Evolutionary conservation across 1,140 invertebrate genomes (phyloP), one percentile per base, ranked within the genome.

Genomic region (Drosophila sulfurigaster): DNA sequence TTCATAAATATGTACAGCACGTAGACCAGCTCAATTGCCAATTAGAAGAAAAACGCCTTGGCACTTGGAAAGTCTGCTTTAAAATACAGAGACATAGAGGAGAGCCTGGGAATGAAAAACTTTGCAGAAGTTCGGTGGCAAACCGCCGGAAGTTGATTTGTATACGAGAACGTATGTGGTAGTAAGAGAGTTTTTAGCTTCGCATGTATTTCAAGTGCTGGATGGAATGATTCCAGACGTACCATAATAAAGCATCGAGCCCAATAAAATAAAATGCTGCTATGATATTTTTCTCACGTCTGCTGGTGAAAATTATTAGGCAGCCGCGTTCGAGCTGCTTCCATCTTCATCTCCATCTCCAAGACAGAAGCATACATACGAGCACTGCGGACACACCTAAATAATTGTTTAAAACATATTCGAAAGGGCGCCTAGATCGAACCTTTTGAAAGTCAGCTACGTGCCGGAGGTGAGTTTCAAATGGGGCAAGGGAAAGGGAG

Each of bases 1-100:
- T 88, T 83, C 80, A 89, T 89, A 89, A 89, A 81, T 89, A 89
- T 89, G 85, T 79, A 60, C 66, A 63, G 81, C 89, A 91, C 89
- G 89, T 91, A 91, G 80, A 41, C 76, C 89, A 91, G 88, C 89
- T 91, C 89, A 91, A 91, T 91, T 91, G 89, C 89, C 89, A 91
- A 91, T 91, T 91, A 91, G 89, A 91, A 91, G 75, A 49, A 66
- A 68, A 70, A 58, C 54, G 66, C 58, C 63, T 51, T 68, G 82
- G 72, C 79, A 73, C 75, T 79, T 81, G 76, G 75, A 58, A 73
- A 78, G 65, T 79, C 60, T 59, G 65, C 67, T 75, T 75, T 69
- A 74, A 79, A 73, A 70, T 62, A 62, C 48, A 65, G 7, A 32
- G 32, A 56, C 30, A 56, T 49, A 66, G 48, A 48, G 48, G 59